Percentiles rank a stretch among this genome's conserved stretches.
Conservation (phyloP, 2,113 vertebrate species). For the Charina bottae region DNA sequence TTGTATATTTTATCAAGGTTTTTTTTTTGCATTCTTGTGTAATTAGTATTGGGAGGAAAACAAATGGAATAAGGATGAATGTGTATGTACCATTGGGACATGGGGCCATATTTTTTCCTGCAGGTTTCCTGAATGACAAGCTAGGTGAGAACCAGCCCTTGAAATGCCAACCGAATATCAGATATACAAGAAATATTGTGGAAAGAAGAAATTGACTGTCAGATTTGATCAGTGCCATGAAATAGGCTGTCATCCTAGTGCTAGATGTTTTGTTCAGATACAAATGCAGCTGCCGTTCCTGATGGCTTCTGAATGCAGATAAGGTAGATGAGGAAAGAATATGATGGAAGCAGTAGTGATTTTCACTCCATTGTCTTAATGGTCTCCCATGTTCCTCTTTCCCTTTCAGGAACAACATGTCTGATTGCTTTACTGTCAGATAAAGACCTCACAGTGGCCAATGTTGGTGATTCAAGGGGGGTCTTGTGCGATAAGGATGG, state of each 20-base stretch:
- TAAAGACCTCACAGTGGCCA: constrained; percentile 94
- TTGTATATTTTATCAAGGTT: constrained; percentile 12
- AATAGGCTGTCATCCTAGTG: constrained; percentile 16
- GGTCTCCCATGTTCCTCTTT: background rate
- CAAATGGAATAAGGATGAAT: background rate
- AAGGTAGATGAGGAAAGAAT: background rate
- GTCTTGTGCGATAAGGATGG: constrained; percentile 97
- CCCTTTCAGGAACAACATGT: constrained; percentile 90
- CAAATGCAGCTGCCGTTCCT: constrained; percentile 5
- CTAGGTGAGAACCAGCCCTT: constrained; percentile 35
- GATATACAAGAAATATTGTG: constrained; percentile 11
- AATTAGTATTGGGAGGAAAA: background rate
- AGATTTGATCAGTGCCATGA: constrained; percentile 42
- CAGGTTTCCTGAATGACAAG: constrained; percentile 40
- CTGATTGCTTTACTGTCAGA: constrained; percentile 93
- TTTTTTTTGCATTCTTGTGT: background rate
- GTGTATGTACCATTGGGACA: background rate
- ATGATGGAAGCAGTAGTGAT: background rate
- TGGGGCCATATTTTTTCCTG: background rate
- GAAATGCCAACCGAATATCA: constrained; percentile 34
- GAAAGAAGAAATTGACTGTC: constrained; percentile 54
- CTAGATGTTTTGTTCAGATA: constrained; percentile 28
- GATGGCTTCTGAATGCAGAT: constrained; percentile 15
- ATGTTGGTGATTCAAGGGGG: constrained; percentile 94
- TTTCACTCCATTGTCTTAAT: rapidly evolving